phyloP scores from a whole-genome alignment of 2,888 invertebrate species.

The Polydrusus tereticollis region DNA sequence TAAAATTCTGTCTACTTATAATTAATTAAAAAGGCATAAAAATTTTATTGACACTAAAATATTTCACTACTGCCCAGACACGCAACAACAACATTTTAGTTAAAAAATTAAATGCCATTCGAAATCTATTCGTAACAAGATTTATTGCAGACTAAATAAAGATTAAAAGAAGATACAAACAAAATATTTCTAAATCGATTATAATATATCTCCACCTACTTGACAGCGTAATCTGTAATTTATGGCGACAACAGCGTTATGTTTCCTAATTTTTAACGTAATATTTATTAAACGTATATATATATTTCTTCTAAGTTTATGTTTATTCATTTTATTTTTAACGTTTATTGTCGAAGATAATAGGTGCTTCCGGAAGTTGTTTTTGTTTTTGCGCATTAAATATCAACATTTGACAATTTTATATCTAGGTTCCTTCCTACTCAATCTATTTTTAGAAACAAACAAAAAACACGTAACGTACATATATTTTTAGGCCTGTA shows the following conservation, averaged over 20 bases:
- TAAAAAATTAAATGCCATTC: slow-evolving; percentile 11
- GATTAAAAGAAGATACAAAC: slow-evolving; percentile 27
- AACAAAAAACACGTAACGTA: too few species aligned
- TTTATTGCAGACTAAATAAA: slow-evolving; percentile 28
- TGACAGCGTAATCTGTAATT: slow-evolving; percentile 21
- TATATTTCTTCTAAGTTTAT: neutral
- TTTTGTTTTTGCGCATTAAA: neutral
- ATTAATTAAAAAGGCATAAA: slow-evolving; percentile 9
- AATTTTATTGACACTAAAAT: slow-evolving; percentile 1
- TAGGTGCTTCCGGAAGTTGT: neutral
- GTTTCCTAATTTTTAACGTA: slow-evolving; percentile 18
- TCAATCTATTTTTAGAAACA: too few species aligned
- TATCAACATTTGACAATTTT: too few species aligned
- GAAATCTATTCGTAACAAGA: slow-evolving; percentile 21
- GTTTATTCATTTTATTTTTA: slow-evolving; percentile 11
- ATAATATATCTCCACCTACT: slow-evolving; percentile 33
- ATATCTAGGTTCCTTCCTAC: too few species aligned
- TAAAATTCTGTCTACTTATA: neutral
- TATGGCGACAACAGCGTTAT: neutral
- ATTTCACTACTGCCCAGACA: slow-evolving; percentile 1
- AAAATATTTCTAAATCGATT: slow-evolving; percentile 29
- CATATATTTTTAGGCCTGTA: too few species aligned
- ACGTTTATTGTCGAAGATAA: neutral
- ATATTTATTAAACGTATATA: neutral
- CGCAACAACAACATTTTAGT: slow-evolving; percentile 1